Base-by-base conservation (phyloP, 2,113 vertebrate species). In the Channa argus region DNA sequence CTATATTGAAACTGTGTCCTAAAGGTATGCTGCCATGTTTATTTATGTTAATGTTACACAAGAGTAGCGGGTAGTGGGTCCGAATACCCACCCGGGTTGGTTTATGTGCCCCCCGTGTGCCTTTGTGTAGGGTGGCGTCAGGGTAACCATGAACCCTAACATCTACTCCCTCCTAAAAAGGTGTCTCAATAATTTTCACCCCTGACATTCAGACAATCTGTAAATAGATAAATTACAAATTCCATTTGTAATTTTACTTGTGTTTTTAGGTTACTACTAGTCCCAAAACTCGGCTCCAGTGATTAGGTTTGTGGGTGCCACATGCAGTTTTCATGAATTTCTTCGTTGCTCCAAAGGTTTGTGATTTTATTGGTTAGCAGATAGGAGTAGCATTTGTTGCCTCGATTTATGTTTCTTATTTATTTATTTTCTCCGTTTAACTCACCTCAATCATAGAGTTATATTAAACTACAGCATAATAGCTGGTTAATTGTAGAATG, bases 81-180 rank as follows among this genome's bases (percentile, higher is more conserved):
- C 10, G 34, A 51, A 55, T 36, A 14, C 4, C 14, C 45, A 39
- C 70, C 24, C 41, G n/a, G 13, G 36, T 64, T 50, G 12, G 1
- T 15, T 41, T 63, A 14, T 62, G 62, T 58, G 36, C 43, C 37
- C 60, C 46, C 33, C 7, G 64, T 63, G 58, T 63, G 44, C 37
- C 44, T 39, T 44, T 24, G 8, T 49, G 13, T 49, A 24, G 24
- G 1, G 24, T 24, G 24, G 24, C 24, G 24, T 65, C 14, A 54
- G 51, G 34, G 44, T 44, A 68, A 10, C 52, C 14, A 63, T 51
- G 8, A 44, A 58, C 13, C 2, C 8, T 36, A 34, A 53, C 41
- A 39, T 53, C 34, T 59, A 64, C 46, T 15, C 6, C 3, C 3
- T 39, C 4, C 34, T 64, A 11, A 58, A n/a, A 47, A 45, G 46